Conservation (phyloP, 2,113 vertebrate species). For the Dascyllus trimaculatus region DNA sequence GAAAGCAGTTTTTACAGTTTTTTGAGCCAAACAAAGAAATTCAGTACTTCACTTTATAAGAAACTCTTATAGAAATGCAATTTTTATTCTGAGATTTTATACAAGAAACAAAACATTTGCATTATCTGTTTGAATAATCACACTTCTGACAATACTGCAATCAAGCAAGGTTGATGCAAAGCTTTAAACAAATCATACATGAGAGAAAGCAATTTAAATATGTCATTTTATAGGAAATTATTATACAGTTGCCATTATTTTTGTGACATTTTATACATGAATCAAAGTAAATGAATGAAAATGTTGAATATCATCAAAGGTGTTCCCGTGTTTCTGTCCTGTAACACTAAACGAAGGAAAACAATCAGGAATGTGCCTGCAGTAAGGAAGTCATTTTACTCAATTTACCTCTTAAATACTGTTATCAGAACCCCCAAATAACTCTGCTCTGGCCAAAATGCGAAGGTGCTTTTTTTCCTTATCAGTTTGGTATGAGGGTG, state of each 20-base stretch:
- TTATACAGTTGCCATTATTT: too few species aligned
- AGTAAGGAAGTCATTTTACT: not conserved
- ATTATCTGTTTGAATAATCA: slow-evolving; percentile 99
- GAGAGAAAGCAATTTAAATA: not conserved
- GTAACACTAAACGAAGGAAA: not conserved
- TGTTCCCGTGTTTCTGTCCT: slow-evolving; percentile 2
- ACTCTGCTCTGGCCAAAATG: not conserved
- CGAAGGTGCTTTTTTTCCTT: not conserved
- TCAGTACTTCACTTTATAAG: too few species aligned
- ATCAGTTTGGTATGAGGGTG: slow-evolving; percentile 3
- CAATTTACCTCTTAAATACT: not conserved
- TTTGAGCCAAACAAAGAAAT: not conserved
- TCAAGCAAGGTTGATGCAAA: slow-evolving; percentile 99
- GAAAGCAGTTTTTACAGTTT: not conserved
- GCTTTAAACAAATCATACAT: slow-evolving; percentile 74
- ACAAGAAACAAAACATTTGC: slow-evolving; percentile 93
- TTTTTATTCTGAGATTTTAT: too few species aligned
- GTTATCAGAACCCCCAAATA: not conserved
- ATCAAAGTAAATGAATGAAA: slow-evolving; percentile 92
- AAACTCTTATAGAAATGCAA: too few species aligned
- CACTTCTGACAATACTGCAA: slow-evolving; percentile 98
- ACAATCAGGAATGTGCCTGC: not conserved
- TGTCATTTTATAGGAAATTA: too few species aligned
- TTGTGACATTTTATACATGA: too few species aligned
- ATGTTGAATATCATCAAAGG: slow-evolving; percentile 69